phyloP scores from a whole-genome alignment of 2,113 vertebrate species.

The Mus musculus region GRCm39 chr3:133436001-133436500 shows the following conservation, averaged over 20 bases:
- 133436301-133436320: neutral
- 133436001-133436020: neutral
- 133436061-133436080: slow-evolving; percentile 3
- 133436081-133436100: slow-evolving; percentile 42
- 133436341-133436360: neutral
- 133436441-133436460: neutral
- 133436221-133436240: neutral
- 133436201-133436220: neutral
- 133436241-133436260: neutral
- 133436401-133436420: neutral
- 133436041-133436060: slow-evolving; percentile 18
- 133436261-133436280: neutral
- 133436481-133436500: neutral
- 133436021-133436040: neutral
- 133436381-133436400: neutral
- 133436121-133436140: slow-evolving; percentile 47
- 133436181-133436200: neutral
- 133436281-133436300: neutral
- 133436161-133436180: slow-evolving; percentile 28
- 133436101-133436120: slow-evolving; percentile 31
- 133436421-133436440: neutral
- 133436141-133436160: slow-evolving; percentile 13
- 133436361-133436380: neutral
- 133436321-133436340: neutral
- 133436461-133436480: neutral